These are phyloP conservation scores for Cuniculus paca DNA, from an alignment of 2,797 vertebrate species.

Conservation along the genomic window DNA sequence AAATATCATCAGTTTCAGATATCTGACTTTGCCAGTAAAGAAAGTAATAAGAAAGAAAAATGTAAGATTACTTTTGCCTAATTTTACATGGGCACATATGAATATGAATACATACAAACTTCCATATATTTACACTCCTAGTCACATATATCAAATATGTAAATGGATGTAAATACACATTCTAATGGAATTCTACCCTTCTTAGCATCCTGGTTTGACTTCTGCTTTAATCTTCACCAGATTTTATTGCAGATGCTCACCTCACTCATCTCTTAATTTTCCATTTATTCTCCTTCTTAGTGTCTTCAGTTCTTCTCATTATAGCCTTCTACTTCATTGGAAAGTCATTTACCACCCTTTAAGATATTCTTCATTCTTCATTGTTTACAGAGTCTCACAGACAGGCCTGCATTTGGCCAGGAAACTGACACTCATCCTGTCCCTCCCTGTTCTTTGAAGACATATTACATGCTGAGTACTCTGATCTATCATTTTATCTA, in stretches of 20 bases:
- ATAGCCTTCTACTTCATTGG: background rate
- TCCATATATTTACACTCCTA: background rate
- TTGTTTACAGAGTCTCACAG: background rate
- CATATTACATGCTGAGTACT: background rate
- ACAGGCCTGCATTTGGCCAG: background rate
- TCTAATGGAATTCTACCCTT: background rate
- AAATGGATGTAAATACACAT: background rate
- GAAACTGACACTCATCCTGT: background rate
- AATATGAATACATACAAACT: background rate
- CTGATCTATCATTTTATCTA: background rate
- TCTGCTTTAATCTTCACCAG: background rate
- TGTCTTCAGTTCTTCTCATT: background rate
- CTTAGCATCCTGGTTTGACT: rapidly evolving
- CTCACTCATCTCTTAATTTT: background rate
- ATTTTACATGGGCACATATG: background rate
- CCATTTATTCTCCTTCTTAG: background rate
- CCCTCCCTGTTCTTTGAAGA: background rate
- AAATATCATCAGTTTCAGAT: background rate
- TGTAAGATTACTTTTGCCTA: background rate
- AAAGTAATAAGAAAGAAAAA: background rate
- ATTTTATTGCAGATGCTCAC: background rate
- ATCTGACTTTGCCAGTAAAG: background rate
- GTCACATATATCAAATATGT: background rate
- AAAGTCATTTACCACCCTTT: background rate
- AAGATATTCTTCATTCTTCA: background rate